Percentiles rank a stretch among this genome's conserved stretches.
Conservation (phyloP, 2,113 vertebrate genomes). For the Apteryx owenii region DNA sequence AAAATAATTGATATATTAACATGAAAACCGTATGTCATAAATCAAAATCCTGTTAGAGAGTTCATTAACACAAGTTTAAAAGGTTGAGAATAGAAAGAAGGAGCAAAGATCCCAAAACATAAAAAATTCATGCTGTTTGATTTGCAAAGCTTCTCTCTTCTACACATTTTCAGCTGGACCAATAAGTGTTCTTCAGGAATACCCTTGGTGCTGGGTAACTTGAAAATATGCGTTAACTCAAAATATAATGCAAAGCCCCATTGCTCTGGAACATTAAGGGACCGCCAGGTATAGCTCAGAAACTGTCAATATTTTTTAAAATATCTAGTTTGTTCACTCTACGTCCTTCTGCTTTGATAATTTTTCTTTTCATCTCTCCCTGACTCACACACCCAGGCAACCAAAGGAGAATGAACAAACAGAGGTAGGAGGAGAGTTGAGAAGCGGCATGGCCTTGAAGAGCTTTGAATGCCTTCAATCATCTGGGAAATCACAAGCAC, state of each 20-base stretch:
- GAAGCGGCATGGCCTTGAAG: constrained; percentile 50
- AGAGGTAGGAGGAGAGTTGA: constrained; percentile 49
- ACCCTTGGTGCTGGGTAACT: not conserved
- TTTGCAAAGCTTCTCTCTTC: constrained; percentile 11
- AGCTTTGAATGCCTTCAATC: constrained; percentile 67
- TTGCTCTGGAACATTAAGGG: constrained; percentile 20
- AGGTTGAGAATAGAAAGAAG: not conserved
- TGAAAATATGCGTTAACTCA: not conserved
- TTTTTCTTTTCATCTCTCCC: constrained; percentile 67
- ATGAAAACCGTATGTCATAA: not conserved
- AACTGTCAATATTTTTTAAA: constrained; percentile 18
- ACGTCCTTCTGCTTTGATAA: constrained; percentile 58
- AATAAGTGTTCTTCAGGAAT: constrained; percentile 53
- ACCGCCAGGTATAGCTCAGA: constrained; percentile 46
- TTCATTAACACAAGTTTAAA: not conserved
- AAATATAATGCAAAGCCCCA: not conserved
- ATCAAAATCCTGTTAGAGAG: not conserved
- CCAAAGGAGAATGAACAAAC: constrained; percentile 62
- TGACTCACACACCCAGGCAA: constrained; percentile 56
- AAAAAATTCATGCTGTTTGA: constrained; percentile 2
- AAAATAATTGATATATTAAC: not conserved
- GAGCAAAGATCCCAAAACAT: not conserved
- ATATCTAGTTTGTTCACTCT: constrained; percentile 35
- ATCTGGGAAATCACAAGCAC: constrained; percentile 63
- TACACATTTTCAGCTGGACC: not conserved